Evolutionary conservation across 30 jellyfish, hydroid and myxozoan genomes (phyloP), one percentile per base, ranked within the genome.

Genomic region (Nemopilema nomurai): DNA sequence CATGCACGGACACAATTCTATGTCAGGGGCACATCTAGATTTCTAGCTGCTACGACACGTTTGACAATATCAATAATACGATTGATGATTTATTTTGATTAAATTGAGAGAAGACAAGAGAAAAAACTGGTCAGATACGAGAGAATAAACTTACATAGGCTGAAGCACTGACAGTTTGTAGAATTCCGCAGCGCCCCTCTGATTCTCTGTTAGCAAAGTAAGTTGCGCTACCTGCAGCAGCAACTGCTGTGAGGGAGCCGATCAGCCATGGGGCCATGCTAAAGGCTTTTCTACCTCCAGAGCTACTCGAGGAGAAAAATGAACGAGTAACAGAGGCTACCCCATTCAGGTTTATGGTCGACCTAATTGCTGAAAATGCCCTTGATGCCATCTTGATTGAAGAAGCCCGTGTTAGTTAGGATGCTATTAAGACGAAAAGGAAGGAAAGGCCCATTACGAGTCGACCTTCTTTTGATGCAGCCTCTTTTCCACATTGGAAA

Each of bases 101-200:
- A n/a, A n/a, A n/a, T n/a, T n/a, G n/a, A n/a, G n/a, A n/a, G n/a
- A n/a, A n/a, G n/a, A n/a, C n/a, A n/a, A n/a, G n/a, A n/a, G n/a
- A n/a, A n/a, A n/a, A n/a, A n/a, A n/a, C n/a, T n/a, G n/a, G n/a
- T n/a, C n/a, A n/a, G n/a, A n/a, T n/a, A n/a, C n/a, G n/a, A n/a
- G n/a, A n/a, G n/a, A n/a, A n/a, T n/a, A n/a, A n/a, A 83, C 91
- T 83, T 71, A 83, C 91, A 65, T 32, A 71, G 13, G 96, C 96
- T 28, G 96, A 87, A 9, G 96, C 96, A 20, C 70, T 30, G 52
- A 87, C 90, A 7, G 96, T 76, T 32, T 77, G 89, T 0, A 87
- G 80, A 31, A 87, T 77, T 19, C 93, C 93, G 62, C 76, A 74
- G 31, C 64, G 31, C 9, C 57, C 66, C 62, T 78, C 87, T 18